A percentile compares a stretch with the other conserved stretches of the same genome.
These are phyloP conservation scores for Acanthococcus lagerstroemiae DNA, from an alignment of 2,888 invertebrate genomes.

Conservation along the genomic window DNA sequence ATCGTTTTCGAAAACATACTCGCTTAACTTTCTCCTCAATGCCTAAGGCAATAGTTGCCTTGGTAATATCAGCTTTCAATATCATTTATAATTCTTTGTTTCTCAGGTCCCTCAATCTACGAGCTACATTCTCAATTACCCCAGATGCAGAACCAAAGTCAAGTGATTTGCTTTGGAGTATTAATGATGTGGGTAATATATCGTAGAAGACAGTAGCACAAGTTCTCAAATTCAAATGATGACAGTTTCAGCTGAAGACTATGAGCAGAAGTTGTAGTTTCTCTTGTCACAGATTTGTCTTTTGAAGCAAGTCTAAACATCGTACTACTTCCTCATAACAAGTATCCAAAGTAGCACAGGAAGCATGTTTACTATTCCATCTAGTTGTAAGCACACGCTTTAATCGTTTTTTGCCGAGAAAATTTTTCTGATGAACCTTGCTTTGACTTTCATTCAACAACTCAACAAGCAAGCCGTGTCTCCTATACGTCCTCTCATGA, in stretches of 20 bases:
- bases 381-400: background rate
- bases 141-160: no score
- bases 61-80: background rate
- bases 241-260: background rate
- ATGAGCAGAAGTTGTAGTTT: background rate
- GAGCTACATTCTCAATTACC: background rate
- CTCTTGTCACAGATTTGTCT: background rate
- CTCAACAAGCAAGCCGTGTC: no score
- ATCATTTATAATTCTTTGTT: background rate
- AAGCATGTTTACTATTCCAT: background rate
- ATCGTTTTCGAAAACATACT: background rate
- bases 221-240: background rate
- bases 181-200: background rate
- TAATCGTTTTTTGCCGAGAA: background rate
- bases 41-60: background rate
- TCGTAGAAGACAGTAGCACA: background rate
- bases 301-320: background rate
- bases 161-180: background rate
- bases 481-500: no score
- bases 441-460: no score
- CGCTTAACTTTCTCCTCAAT: background rate
- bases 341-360: background rate
- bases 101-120: background rate
- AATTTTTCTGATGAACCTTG: no score
- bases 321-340: background rate